A percentile compares a stretch with the other conserved stretches of the same genome.
These are phyloP conservation scores for Machaerirhynchus nigripectus DNA, from an alignment of 2,113 vertebrate genomes.

Conservation along the genomic window DNA sequence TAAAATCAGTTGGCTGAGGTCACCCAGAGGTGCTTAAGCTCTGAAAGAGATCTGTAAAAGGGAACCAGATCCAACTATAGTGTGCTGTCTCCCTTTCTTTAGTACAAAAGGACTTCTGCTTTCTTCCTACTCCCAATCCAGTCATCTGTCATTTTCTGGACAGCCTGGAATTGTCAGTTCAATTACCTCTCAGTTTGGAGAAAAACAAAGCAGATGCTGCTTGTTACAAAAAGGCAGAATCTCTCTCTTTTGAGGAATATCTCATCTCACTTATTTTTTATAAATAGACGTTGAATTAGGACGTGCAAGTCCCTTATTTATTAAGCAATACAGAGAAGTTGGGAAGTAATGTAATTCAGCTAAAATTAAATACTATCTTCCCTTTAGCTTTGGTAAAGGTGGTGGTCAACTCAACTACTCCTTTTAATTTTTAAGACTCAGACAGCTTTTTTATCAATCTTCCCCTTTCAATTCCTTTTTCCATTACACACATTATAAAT, in stretches of 20 bases:
- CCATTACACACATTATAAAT: not conserved
- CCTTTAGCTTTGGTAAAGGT: not conserved
- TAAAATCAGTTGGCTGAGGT: not conserved
- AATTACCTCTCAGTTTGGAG: conserved; percentile 27
- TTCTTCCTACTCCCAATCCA: conserved; percentile 29
- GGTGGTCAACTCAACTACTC: not conserved
- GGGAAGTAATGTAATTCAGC: not conserved
- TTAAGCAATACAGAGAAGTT: not conserved
- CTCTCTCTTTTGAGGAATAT: not conserved
- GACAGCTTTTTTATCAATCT: not conserved
- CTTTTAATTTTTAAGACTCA: not conserved
- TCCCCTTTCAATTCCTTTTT: not conserved
- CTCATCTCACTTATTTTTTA: not conserved
- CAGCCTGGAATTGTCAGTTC: conserved; percentile 42
- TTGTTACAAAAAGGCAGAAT: conserved; percentile 4
- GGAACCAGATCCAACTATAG: not conserved
- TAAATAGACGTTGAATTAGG: not conserved
- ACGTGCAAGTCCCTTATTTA: not conserved
- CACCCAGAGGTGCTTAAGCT: not conserved
- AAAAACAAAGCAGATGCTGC: conserved; percentile 44
- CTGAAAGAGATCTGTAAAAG: conserved; percentile 3
- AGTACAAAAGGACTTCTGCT: conserved; percentile 45
- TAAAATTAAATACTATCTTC: not conserved
- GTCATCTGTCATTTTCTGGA: conserved; percentile 45
- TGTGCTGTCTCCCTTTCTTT: not conserved